Percentiles rank a stretch among this genome's conserved stretches.
phyloP scores from a whole-genome alignment of 64 coral and sea anemone species.

The Actinia equina region DNA sequence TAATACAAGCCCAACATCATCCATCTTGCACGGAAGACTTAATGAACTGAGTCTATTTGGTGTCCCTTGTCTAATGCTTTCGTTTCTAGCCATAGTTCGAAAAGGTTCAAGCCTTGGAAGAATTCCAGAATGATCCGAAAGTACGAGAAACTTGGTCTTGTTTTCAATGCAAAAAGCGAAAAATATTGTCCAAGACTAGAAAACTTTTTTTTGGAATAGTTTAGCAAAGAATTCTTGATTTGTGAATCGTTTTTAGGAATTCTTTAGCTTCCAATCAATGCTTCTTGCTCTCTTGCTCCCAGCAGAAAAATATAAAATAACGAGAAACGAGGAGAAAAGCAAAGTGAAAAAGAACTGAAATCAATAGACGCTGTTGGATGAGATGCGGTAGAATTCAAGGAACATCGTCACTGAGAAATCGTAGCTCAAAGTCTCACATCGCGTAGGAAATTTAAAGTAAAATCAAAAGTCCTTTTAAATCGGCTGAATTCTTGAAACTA shows the following conservation, averaged over 20 bases:
- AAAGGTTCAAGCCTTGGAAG: too few relatives aligned
- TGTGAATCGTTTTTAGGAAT: too few relatives aligned
- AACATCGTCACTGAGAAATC: neutral
- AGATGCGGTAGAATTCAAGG: neutral
- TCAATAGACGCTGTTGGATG: neutral
- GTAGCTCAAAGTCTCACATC: neutral
- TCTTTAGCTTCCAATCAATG: too few relatives aligned
- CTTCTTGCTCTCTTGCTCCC: too few relatives aligned
- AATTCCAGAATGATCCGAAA: neutral
- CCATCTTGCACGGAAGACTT: neutral
- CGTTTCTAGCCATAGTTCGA: neutral
- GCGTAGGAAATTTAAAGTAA: neutral
- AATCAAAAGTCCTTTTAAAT: neutral
- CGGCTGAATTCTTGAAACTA: neutral
- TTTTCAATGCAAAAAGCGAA: too few relatives aligned
- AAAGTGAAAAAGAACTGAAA: too few relatives aligned
- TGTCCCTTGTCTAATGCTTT: neutral
- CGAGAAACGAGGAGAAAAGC: too few relatives aligned
- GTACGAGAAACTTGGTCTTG: neutral
- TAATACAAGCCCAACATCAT: constrained; percentile 30
- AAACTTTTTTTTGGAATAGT: too few relatives aligned
- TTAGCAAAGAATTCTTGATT: too few relatives aligned
- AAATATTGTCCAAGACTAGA: too few relatives aligned
- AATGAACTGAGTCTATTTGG: neutral
- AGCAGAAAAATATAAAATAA: too few relatives aligned